Evolutionary conservation across 64 coral and sea anemone species (phyloP).

Genomic region (Dendronephthya gigantea): DNA sequence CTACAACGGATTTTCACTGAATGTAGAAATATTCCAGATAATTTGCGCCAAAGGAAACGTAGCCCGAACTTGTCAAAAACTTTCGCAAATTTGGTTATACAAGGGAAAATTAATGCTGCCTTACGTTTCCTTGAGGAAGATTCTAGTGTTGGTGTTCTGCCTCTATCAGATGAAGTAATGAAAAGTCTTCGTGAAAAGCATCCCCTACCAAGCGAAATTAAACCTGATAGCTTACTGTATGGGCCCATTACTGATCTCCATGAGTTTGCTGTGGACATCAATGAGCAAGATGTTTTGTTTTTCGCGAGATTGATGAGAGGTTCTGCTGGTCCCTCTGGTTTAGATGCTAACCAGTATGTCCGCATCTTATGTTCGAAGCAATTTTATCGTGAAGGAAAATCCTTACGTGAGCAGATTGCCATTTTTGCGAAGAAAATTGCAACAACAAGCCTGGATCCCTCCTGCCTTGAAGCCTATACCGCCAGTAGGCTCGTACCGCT

Average conservation of each 20-base stretch:
- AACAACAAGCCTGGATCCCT: neutral
- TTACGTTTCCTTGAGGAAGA: neutral
- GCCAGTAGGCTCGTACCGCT: conserved; percentile 25
- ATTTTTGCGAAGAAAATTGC: neutral
- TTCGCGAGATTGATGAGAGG: neutral
- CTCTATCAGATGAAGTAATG: neutral
- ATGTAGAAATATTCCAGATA: neutral
- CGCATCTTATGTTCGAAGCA: neutral
- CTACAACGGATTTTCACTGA: neutral
- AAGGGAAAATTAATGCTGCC: conserved; percentile 7
- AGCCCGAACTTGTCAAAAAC: neutral
- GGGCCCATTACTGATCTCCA: neutral
- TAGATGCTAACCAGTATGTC: neutral
- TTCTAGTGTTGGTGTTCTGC: neutral
- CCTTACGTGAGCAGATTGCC: neutral
- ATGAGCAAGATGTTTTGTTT: neutral
- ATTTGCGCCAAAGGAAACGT: neutral
- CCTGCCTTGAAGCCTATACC: neutral
- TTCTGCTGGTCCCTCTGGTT: neutral
- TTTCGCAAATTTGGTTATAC: no score
- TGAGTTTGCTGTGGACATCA: neutral
- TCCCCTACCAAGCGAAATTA: neutral
- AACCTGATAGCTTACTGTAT: neutral
- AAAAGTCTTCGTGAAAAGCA: neutral
- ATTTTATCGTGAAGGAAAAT: neutral